These are phyloP conservation scores for Epinephelus fuscoguttatus DNA, from an alignment of 2,113 vertebrate genomes.

Conservation along the genomic window DNA sequence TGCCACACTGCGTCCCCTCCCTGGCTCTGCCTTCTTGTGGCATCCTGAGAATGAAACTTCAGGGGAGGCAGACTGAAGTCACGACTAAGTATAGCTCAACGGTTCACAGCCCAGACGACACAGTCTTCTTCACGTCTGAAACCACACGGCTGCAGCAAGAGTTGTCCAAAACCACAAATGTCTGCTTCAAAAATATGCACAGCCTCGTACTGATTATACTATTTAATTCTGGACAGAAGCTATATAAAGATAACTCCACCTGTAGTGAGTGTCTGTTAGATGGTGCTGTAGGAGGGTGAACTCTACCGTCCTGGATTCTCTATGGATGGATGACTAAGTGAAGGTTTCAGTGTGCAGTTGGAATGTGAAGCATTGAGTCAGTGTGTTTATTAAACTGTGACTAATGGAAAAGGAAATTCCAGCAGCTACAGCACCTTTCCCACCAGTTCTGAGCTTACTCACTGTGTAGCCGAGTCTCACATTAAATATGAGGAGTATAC, in stretches of 20 bases:
- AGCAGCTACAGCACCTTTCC: constrained; percentile 34
- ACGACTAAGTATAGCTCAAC: constrained; percentile 76
- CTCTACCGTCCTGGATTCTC: constrained; percentile 4
- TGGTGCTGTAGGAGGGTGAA: background rate
- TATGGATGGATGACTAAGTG: constrained; percentile 26
- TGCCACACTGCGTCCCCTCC: constrained; percentile 33
- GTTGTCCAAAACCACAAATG: background rate
- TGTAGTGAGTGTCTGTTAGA: background rate
- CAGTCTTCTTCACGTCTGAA: constrained; percentile 50
- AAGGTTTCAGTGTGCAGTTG: constrained; percentile 17
- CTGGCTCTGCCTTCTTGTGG: constrained; percentile 66
- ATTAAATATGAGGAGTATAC: constrained; percentile 46
- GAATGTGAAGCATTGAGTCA: constrained; percentile 32
- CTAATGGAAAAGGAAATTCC: constrained; percentile 57
- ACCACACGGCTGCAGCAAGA: constrained; percentile 29
- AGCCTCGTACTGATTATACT: background rate
- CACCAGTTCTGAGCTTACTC: constrained; percentile 25
- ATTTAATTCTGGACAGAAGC: background rate
- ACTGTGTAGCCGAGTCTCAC: background rate
- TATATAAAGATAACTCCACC: background rate
- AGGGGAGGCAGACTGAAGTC: constrained; percentile 62
- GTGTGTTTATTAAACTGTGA: constrained; percentile 54
- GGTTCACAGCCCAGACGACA: constrained; percentile 47
- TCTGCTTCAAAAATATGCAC: background rate
- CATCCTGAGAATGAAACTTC: constrained; percentile 75